These are phyloP conservation scores for Antennarius maculatus DNA, from an alignment of 2,797 vertebrate genomes.

Conservation along the genomic window DNA sequence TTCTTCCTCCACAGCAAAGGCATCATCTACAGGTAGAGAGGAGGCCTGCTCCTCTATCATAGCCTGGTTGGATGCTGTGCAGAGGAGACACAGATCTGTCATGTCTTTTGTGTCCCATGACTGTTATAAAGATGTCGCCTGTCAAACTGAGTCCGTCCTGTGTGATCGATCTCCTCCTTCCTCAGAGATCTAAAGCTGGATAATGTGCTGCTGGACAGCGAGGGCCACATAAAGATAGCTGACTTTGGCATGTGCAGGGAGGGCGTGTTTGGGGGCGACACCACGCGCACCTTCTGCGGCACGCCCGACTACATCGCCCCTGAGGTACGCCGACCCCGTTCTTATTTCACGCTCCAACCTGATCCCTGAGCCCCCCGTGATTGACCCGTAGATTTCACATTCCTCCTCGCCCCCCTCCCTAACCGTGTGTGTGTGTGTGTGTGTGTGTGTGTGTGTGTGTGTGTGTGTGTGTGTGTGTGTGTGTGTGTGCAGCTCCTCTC, in stretches of 20 bases:
- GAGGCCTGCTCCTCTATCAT: constrained; percentile 20
- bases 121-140: constrained; percentile 58
- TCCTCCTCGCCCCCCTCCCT: constrained; percentile 8
- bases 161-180: constrained; percentile 39
- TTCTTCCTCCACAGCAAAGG: constrained; percentile 93
- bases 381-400: constrained; percentile 23
- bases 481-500: constrained; percentile 42
- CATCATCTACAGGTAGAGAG: constrained; percentile 90
- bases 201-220: constrained; percentile 90
- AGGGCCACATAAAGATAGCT: constrained; percentile 93
- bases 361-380: constrained; percentile 12
- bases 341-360: constrained; percentile 9
- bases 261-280: constrained; percentile 86
- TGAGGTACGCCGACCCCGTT: constrained; percentile 78
- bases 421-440: constrained; percentile 13
- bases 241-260: constrained; percentile 96
- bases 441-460: constrained; percentile 24
- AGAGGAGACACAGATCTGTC: constrained; percentile 57
- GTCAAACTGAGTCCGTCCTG: constrained; percentile 58
- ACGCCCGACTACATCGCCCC: constrained; percentile 95
- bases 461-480: constrained; percentile 6
- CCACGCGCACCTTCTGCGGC: constrained; percentile 91
- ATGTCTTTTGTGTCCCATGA: constrained; percentile 55
- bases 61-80: constrained; percentile 21
- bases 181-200: constrained; percentile 92